Evolutionary conservation across 2,888 invertebrate genomes (phyloP).

Genomic region (Pristionchus fissidentatus): DNA sequence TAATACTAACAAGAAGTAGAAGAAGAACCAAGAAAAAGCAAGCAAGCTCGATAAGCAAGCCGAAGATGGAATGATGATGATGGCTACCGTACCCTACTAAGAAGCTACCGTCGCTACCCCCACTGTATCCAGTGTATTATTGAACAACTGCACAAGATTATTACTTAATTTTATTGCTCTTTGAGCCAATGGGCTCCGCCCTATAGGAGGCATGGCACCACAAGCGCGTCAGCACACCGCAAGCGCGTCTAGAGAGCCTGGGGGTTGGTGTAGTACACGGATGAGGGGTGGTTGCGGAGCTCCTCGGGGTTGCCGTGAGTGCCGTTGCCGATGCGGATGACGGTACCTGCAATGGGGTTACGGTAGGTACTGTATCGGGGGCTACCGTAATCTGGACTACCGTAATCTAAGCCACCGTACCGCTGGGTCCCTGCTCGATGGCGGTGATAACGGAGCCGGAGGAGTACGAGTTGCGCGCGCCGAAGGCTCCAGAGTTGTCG

Average conservation of each 20-base stretch:
- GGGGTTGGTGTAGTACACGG: conserved; percentile 48
- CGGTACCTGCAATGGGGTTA: conserved; percentile 39
- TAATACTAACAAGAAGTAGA: too few species aligned
- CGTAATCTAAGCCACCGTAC: neutral
- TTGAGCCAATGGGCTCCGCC: too few species aligned
- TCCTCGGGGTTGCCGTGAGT: conserved; percentile 51
- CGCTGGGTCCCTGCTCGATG: conserved; percentile 35
- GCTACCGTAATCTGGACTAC: neutral
- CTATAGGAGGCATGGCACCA: neutral
- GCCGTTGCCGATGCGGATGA: conserved; percentile 53
- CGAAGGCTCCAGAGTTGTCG: neutral
- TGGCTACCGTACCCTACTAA: too few species aligned
- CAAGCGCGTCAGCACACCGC: neutral
- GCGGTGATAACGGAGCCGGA: conserved; percentile 41
- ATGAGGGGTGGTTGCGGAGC: conserved; percentile 49
- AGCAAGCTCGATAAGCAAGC: too few species aligned
- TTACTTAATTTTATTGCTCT: too few species aligned
- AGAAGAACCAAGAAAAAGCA: too few species aligned
- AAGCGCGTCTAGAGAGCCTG: neutral
- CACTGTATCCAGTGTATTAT: neutral
- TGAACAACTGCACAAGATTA: too few species aligned
- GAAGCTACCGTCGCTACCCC: neutral
- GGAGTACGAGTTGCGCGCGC: conserved; percentile 42
- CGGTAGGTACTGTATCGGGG: neutral
- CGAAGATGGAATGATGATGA: too few species aligned